A percentile compares a stretch with the other conserved stretches of the same genome.
Conservation (phyloP, 2,113 vertebrate species). For the Trichechus manatus region DNA sequence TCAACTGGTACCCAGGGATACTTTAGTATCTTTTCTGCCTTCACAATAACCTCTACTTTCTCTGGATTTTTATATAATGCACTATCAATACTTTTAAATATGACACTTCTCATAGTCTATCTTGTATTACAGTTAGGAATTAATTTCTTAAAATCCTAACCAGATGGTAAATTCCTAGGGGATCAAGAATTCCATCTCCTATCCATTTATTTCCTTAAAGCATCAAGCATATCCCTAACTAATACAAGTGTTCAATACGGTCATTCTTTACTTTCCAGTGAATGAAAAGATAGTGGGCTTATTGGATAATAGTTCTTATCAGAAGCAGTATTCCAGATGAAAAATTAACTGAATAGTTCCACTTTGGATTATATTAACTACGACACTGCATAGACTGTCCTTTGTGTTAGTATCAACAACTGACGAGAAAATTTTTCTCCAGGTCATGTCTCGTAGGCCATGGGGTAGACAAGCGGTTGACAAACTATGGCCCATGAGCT, state of each 20-base stretch:
- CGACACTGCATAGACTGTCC: background rate
- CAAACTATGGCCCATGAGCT: background rate
- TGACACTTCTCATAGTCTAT: background rate
- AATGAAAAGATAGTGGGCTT: background rate
- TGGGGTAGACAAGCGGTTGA: background rate
- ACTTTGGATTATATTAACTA: background rate
- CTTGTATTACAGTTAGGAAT: background rate
- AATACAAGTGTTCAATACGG: background rate
- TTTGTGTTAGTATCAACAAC: background rate
- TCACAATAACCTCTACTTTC: background rate
- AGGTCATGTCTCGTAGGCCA: background rate
- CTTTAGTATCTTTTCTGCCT: background rate
- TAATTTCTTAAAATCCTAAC: background rate
- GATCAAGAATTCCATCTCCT: background rate
- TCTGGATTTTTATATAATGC: background rate
- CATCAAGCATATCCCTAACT: background rate
- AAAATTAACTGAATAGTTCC: background rate
- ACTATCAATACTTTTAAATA: background rate
- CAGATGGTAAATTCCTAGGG: background rate
- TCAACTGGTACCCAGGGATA: background rate
- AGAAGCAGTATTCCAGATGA: background rate
- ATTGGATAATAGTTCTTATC: background rate
- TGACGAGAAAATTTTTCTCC: background rate
- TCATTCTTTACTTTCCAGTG: background rate
- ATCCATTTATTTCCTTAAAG: background rate